Percentiles rank a stretch among this genome's conserved stretches.
Conservation (phyloP, 2,888 invertebrate genomes). For the Cheilosia scutellata region DNA sequence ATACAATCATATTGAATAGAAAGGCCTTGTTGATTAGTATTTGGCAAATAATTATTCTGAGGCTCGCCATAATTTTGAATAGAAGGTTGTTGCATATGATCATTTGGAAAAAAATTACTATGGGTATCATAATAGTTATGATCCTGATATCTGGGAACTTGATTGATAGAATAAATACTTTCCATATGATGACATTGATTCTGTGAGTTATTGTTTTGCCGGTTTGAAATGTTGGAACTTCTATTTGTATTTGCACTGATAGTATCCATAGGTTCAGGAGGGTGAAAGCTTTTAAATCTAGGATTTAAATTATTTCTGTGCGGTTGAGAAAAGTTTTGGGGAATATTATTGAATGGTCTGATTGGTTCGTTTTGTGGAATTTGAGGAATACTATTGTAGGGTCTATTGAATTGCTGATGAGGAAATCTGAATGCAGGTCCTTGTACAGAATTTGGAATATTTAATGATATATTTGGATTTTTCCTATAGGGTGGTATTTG, state of each 20-base stretch:
- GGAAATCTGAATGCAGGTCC: neutral
- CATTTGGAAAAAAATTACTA: neutral
- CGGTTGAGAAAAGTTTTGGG: neutral
- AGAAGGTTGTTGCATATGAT: too few relatives aligned
- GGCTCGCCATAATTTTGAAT: too few relatives aligned
- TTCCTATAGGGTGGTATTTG: neutral
- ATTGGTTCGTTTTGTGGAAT: neutral
- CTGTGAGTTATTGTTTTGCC: too few relatives aligned
- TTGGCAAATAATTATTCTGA: too few relatives aligned
- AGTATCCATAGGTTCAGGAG: neutral
- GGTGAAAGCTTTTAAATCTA: neutral
- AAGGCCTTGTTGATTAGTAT: too few relatives aligned
- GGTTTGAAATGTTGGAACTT: neutral
- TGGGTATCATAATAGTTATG: too few relatives aligned
- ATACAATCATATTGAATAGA: too few relatives aligned
- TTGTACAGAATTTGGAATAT: too few relatives aligned
- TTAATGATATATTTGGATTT: neutral
- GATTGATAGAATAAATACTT: too few relatives aligned
- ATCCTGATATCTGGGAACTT: too few relatives aligned
- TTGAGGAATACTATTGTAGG: neutral
- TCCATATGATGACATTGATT: too few relatives aligned
- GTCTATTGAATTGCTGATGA: slow-evolving; percentile 4
- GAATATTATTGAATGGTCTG: neutral
- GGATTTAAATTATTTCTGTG: neutral
- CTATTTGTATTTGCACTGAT: neutral